Conservation (phyloP, 2,113 vertebrate genomes). For the Morone chrysops region DNA sequence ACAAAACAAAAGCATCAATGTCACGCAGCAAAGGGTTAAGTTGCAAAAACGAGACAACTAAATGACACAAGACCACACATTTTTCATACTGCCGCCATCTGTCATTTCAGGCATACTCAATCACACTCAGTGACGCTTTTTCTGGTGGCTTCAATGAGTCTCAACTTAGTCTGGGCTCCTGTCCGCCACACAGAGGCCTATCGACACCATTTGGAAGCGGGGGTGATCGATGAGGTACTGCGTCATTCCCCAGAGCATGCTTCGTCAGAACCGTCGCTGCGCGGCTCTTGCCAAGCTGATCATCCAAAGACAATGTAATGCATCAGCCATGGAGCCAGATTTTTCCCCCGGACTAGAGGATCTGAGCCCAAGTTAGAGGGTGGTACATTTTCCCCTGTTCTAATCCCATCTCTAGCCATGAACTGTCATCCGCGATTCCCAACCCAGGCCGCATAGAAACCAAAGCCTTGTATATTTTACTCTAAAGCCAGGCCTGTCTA, state of each 20-base stretch:
- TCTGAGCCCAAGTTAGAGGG: slow-evolving; percentile 47
- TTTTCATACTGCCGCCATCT: slow-evolving; percentile 28
- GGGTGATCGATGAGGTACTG: slow-evolving; percentile 67
- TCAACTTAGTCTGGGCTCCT: slow-evolving; percentile 42
- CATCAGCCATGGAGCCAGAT: slow-evolving; percentile 50
- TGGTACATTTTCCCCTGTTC: slow-evolving; percentile 59
- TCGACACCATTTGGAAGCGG: slow-evolving; percentile 43
- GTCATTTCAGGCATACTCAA: slow-evolving; percentile 34
- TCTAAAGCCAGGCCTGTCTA: slow-evolving; percentile 52
- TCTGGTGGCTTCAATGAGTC: slow-evolving; percentile 28
- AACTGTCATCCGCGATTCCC: slow-evolving; percentile 49
- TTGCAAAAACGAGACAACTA: background rate
- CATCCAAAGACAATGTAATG: slow-evolving; percentile 63
- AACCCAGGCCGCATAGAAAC: slow-evolving; percentile 48
- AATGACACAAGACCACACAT: slow-evolving; percentile 23
- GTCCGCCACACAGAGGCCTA: slow-evolving; percentile 50
- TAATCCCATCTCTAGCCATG: slow-evolving; percentile 67
- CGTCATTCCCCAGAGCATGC: slow-evolving; percentile 51
- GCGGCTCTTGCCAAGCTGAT: slow-evolving; percentile 36
- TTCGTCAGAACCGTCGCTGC: slow-evolving; percentile 44
- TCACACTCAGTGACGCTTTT: slow-evolving; percentile 29
- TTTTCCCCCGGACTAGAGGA: slow-evolving; percentile 37
- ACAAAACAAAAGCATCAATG: slow-evolving; percentile 2
- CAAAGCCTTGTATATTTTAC: slow-evolving; percentile 51
- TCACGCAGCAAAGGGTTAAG: slow-evolving; percentile 16